These are phyloP conservation scores for Scaptodrosophila lebanonensis DNA, from an alignment of 1,140 invertebrate species.

Conservation along the genomic window DNA sequence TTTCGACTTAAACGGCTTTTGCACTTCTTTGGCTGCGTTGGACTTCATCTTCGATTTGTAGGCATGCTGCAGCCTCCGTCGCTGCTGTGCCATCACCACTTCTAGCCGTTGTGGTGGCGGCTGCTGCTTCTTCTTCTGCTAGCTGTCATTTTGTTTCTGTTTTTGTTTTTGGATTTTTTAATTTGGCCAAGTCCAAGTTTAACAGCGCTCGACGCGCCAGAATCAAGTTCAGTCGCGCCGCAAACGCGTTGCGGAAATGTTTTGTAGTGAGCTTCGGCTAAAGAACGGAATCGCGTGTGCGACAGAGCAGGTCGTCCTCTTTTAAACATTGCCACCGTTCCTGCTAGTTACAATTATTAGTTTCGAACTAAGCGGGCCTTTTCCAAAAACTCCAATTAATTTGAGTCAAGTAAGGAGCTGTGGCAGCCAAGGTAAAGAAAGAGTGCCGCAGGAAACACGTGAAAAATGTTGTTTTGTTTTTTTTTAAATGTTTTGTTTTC, in stretches of 20 bases:
- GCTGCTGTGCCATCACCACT: constrained; percentile 22
- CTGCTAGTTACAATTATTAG: too few species aligned
- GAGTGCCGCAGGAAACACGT: too few species aligned
- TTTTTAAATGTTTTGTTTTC: background rate
- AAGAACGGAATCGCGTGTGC: too few species aligned
- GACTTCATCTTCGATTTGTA: constrained; percentile 4
- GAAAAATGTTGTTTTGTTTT: background rate
- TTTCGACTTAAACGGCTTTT: constrained; percentile 7
- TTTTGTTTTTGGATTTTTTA: constrained; percentile 26
- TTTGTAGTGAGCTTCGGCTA: constrained; percentile 57
- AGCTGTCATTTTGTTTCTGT: constrained; percentile 14
- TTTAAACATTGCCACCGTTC: too few species aligned
- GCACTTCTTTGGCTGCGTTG: constrained; percentile 9
- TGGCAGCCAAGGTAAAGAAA: too few species aligned
- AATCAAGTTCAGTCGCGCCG: constrained; percentile 76
- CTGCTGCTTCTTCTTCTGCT: constrained; percentile 17
- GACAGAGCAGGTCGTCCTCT: too few species aligned
- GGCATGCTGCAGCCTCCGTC: constrained; percentile 4
- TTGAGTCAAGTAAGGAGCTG: too few species aligned
- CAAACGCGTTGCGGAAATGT: constrained; percentile 74
- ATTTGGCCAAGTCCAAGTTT: constrained; percentile 75
- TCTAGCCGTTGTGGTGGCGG: constrained; percentile 30
- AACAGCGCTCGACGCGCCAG: constrained; percentile 66
- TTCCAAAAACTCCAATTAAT: too few species aligned
- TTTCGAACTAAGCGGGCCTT: too few species aligned